Evolutionary conservation across 2,888 invertebrate species (phyloP), one percentile per base, ranked within the genome.

Genomic region (Thereva nobilitata): DNA sequence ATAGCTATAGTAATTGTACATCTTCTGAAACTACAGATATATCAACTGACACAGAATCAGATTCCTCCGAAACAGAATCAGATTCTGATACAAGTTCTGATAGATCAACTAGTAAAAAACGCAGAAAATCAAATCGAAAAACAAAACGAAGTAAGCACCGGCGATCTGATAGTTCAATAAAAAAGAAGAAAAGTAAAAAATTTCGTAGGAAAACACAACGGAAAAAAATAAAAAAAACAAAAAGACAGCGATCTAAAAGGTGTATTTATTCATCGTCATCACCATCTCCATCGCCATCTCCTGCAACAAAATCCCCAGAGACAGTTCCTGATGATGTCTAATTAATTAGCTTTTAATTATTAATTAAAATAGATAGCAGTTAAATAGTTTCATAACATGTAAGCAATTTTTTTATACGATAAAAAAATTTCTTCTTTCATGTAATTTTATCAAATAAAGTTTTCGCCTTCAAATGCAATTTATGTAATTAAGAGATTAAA

Each of bases 181-280:
- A 50, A 40, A 61, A 61, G 38, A 23, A 38, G 38, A 61, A 61
- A 41, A 40, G 50, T n/a, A 61, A 61, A 40, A 61, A 61, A 61
- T 61, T 50, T 50, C 49, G 50, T 49, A 61, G 50, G 10, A 61
- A 61, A 61, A 50, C 61, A 10, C 61, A 41, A 2, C 1, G 23
- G 23, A 23, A 4, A 61, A 61, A 23, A 61, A 49, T 34, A 50
- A 61, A 50, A 61, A 23, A 40, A 40, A n/a, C n/a, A 49, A 47
- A 35, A 61, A 61, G 41, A 23, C 61, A 61, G 50, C 61, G 61
- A 61, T 40, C 9, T 23, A 61, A 61, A 50, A 61, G 50, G 38
- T 61, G 41, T 34, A n/a, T 61, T 3, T 61, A 34, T 50, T 61
- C 61, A 41, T 50, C 61, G 4, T 12, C 59, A 3, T 61, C 61